Evolutionary conservation across 1,140 invertebrate genomes (phyloP).

Genomic region (Lordiphosa clarofinis): DNA sequence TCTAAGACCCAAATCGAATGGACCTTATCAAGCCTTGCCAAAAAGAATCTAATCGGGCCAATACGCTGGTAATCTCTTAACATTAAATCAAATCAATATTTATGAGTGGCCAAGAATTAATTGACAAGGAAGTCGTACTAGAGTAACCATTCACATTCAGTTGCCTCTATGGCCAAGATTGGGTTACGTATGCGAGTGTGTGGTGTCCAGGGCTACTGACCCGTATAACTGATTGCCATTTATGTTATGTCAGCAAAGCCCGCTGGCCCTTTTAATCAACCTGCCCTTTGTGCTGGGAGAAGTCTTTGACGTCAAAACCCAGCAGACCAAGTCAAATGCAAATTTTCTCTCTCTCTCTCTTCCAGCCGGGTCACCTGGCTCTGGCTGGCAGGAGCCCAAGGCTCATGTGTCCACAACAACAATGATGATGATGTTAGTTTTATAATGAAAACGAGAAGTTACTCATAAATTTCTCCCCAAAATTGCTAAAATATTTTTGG

Average conservation of each 20-base stretch:
- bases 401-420: neutral
- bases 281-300: neutral
- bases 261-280: constrained; percentile 40
- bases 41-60: constrained; percentile 56
- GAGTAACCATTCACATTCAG: constrained; percentile 26
- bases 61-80: constrained; percentile 36
- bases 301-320: constrained; percentile 30
- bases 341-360: constrained; percentile 7
- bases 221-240: constrained; percentile 15
- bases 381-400: too few species aligned
- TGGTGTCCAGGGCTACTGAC: constrained; percentile 7
- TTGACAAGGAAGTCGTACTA: constrained; percentile 21
- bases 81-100: constrained; percentile 48
- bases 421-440: neutral
- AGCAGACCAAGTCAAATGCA: constrained; percentile 19
- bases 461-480: constrained; percentile 1
- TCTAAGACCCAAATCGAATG: neutral
- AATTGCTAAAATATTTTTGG: too few species aligned
- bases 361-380: too few species aligned
- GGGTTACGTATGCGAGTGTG: constrained; percentile 35
- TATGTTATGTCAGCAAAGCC: constrained; percentile 26
- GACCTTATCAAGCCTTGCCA: constrained; percentile 24
- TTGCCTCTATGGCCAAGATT: constrained; percentile 5
- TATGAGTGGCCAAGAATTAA: constrained; percentile 38
- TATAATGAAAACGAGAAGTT: constrained; percentile 1